Evolutionary conservation across 2,888 invertebrate species (phyloP).

Genomic region (Rhagophthalmus giganteus): DNA sequence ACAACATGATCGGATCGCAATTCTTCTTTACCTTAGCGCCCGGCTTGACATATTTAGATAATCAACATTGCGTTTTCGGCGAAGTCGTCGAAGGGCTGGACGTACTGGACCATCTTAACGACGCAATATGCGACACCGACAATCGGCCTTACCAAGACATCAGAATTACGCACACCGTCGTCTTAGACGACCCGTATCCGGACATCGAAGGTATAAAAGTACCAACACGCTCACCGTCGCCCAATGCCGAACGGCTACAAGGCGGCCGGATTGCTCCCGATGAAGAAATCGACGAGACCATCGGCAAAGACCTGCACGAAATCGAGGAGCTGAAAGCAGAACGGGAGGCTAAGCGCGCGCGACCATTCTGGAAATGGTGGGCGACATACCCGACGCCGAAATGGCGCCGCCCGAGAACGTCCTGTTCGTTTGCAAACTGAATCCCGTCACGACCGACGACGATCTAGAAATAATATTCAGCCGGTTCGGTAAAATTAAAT

Average conservation of each 20-base stretch:
- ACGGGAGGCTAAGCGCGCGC: conserved; percentile 96
- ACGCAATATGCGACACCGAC: conserved; percentile 87
- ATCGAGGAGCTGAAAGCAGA: conserved; percentile 85
- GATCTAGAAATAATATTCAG: conserved; percentile 98
- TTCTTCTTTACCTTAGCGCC: conserved; percentile 93
- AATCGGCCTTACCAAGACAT: conserved; percentile 94
- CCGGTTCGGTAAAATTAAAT: conserved; percentile 89
- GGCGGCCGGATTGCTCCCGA: conserved; percentile 90
- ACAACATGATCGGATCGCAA: conserved; percentile 88
- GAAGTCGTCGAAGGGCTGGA: conserved; percentile 92
- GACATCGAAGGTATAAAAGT: conserved; percentile 78
- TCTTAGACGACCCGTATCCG: conserved; percentile 94
- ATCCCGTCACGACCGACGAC: conserved; percentile 97
- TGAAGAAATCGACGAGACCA: conserved; percentile 87
- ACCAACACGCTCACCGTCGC: conserved; percentile 88
- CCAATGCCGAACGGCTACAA: conserved; percentile 76
- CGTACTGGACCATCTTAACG: conserved; percentile 85
- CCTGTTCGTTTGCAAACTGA: conserved; percentile 97
- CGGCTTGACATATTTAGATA: conserved; percentile 87
- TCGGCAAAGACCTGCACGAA: conserved; percentile 80
- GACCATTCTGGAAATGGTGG: conserved; percentile 97
- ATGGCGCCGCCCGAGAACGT: conserved; percentile 99
- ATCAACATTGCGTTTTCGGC: conserved; percentile 92
- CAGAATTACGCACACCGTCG: conserved; percentile 93
- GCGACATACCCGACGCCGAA: conserved; percentile 96